These are phyloP conservation scores for Leptopilina boulardi DNA, from an alignment of 1,140 invertebrate species.

Conservation along the genomic window DNA sequence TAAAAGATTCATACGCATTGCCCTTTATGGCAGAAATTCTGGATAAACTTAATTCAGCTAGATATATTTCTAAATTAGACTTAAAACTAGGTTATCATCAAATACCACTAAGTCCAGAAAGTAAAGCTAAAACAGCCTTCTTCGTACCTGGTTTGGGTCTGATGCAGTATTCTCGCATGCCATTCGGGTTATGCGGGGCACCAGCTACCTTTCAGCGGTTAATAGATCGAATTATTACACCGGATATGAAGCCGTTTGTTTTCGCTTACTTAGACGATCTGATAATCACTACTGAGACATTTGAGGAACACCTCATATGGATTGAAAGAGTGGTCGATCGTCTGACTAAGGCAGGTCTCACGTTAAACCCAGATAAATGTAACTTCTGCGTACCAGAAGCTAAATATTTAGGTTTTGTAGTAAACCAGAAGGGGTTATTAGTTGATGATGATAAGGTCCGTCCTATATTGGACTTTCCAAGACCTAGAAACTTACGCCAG, in stretches of 20 bases:
- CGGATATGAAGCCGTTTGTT: background rate
- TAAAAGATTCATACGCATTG: conserved; percentile 71
- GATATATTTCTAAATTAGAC: conserved; percentile 63
- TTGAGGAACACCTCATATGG: too few species aligned
- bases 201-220: conserved; percentile 66
- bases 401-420: background rate
- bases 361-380: background rate
- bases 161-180: conserved; percentile 69
- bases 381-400: background rate
- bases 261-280: too few species aligned
- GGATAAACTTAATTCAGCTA: conserved; percentile 61
- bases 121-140: conserved; percentile 71
- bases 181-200: conserved; percentile 70
- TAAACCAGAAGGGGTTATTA: background rate
- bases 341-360: background rate
- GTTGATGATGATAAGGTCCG: background rate
- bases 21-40: conserved; percentile 74
- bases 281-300: too few species aligned
- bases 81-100: conserved; percentile 30
- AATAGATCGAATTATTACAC: conserved; percentile 56
- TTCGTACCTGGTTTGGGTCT: conserved; percentile 65
- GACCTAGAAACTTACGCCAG: background rate
- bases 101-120: conserved; percentile 15
- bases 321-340: background rate
- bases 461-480: background rate